Conservation (phyloP, 1,140 invertebrate genomes). For the Copidosoma floridanum region DNA sequence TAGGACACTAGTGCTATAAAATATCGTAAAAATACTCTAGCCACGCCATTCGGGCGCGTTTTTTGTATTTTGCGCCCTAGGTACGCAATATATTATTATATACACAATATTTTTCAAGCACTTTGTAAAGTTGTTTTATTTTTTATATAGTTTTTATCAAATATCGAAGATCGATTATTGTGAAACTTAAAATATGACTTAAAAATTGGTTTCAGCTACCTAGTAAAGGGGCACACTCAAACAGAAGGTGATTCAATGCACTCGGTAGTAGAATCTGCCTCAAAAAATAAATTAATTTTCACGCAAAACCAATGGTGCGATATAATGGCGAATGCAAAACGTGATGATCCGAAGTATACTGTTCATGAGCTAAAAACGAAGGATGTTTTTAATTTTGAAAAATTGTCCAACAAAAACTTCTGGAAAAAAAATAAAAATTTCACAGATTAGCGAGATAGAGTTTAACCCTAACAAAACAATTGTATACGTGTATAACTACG, state of each 20-base stretch:
- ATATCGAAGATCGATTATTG: too few relatives aligned
- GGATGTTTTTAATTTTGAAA: background rate
- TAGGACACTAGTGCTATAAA: too few relatives aligned
- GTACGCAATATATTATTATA: too few relatives aligned
- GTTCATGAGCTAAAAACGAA: background rate
- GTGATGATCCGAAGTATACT: slow-evolving; percentile 1
- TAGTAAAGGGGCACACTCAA: slow-evolving; percentile 17
- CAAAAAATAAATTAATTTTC: slow-evolving; percentile 10
- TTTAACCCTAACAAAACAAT: background rate
- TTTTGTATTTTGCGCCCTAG: too few relatives aligned
- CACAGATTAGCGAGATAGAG: background rate
- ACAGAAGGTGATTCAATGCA: slow-evolving; percentile 16
- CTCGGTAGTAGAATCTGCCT: background rate
- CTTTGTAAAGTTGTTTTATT: too few relatives aligned
- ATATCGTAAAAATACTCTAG: too few relatives aligned
- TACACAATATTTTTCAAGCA: too few relatives aligned
- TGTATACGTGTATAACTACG: background rate
- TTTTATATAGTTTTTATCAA: too few relatives aligned
- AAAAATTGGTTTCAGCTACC: too few relatives aligned
- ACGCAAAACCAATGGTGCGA: slow-evolving; percentile 8
- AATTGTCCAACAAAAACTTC: background rate
- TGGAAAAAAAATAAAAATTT: too few relatives aligned
- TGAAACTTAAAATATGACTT: too few relatives aligned
- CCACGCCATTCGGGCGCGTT: too few relatives aligned
- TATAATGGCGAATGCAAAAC: slow-evolving; percentile 10